Conservation (phyloP, 2,888 invertebrate genomes). For the Patella caerulea region DNA sequence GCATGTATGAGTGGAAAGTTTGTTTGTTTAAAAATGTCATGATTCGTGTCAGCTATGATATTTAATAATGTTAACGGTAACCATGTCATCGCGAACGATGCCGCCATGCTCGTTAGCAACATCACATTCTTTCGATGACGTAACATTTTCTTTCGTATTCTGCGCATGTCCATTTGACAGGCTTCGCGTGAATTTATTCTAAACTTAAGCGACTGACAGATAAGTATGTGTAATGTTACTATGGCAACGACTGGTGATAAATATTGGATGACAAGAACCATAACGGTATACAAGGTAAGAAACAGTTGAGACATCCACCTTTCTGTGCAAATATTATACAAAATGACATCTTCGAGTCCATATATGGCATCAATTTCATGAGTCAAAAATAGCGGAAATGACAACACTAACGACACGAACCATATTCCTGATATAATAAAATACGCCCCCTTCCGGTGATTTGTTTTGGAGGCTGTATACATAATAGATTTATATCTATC, state of each 20-base stretch:
- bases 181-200: conserved; percentile 48
- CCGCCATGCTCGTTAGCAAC: conserved; percentile 55
- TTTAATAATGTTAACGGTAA: conserved; percentile 56
- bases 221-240: conserved; percentile 49
- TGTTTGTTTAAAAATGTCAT: conserved; percentile 43
- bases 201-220: conserved; percentile 66
- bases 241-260: conserved; percentile 51
- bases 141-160: conserved; percentile 43
- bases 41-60: conserved; percentile 51
- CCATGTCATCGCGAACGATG: conserved; percentile 58
- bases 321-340: conserved; percentile 67
- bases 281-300: conserved; percentile 43
- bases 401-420: conserved; percentile 44
- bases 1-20: conserved; percentile 66
- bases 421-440: conserved; percentile 43
- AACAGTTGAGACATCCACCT: conserved; percentile 45
- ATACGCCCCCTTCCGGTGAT: conserved; percentile 31
- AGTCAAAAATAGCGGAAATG: conserved; percentile 47
- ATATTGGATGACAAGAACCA: conserved; percentile 52
- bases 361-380: conserved; percentile 53
- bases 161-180: conserved; percentile 25
- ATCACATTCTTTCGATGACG: conserved; percentile 67
- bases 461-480: conserved; percentile 32
- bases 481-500: conserved; percentile 53
- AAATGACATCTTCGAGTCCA: conserved; percentile 49